Evolutionary conservation across 2,113 vertebrate genomes (phyloP).

Genomic region (Leucopsar rothschildi): DNA sequence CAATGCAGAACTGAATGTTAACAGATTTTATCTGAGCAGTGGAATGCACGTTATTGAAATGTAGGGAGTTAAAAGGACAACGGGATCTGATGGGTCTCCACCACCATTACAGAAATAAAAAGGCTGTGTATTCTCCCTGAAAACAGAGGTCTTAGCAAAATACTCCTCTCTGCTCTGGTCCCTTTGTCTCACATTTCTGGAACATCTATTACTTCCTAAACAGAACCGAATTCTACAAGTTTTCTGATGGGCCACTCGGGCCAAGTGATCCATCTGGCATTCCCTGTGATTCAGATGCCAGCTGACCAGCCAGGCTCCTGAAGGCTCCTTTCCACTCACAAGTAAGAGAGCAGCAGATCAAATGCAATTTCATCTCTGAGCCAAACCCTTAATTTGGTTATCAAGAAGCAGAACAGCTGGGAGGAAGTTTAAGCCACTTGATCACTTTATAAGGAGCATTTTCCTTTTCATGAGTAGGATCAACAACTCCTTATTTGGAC

Average conservation of each 20-base stretch:
- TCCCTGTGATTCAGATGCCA: neutral
- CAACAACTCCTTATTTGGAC: neutral
- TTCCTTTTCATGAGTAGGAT: conserved; percentile 40
- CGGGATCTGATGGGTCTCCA: neutral
- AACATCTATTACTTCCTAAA: neutral
- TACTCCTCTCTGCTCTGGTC: neutral
- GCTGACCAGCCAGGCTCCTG: neutral
- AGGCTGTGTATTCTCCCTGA: neutral
- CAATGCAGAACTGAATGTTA: neutral
- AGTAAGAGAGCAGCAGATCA: neutral
- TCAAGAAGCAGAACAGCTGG: conserved; percentile 37
- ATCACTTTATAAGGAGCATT: conserved; percentile 46
- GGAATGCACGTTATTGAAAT: neutral
- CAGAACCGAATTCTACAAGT: neutral
- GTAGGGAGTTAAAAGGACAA: neutral
- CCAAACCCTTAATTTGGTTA: neutral
- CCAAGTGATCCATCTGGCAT: neutral
- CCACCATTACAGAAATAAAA: neutral
- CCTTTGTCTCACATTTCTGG: neutral
- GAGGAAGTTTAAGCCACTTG: conserved; percentile 53
- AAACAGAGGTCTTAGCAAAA: neutral
- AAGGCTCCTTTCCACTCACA: neutral
- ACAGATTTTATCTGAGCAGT: neutral
- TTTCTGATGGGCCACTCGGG: neutral
- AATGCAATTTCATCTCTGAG: neutral